Evolutionary conservation across 1,140 invertebrate species (phyloP), one percentile per base, ranked within the genome.

Genomic region (Brachionus paranguensis): DNA sequence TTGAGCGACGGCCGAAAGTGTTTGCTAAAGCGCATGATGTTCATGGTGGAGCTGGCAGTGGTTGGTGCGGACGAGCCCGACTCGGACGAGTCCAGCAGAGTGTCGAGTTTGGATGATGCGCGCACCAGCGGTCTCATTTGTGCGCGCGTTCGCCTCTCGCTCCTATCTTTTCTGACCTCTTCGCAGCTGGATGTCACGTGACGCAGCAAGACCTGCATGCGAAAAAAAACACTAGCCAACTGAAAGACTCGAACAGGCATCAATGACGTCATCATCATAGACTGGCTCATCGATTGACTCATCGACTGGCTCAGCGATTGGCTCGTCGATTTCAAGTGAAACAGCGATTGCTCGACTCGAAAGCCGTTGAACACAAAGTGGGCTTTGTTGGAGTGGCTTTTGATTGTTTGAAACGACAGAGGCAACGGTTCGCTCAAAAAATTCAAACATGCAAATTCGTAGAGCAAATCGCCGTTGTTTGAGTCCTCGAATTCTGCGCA

Each of bases 401-500:
- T 81, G 2, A 81, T 64, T 0, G 29, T 12, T 4, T 68, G 50
- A 81, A 81, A 81, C 0, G 50, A 27, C 2, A 64, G n/a, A 11
- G 78, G 78, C 50, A 81, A 45, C 12, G 78, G 78, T 68, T 81
- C 78, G 12, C 50, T 81, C 5, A 81, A 1, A 47, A 64, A 81
- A 45, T 81, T 81, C 8, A 81, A 37, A 14, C 20, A 20, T 6
- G 78, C 29, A 68, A 81, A 81, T 64, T 81, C 78, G 17, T 81
- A 81, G n/a, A 60, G 24, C 41, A 81, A 43, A 43, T 72, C 68
- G 0, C 72, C 45, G n/a, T 76, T 76, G 33, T 6, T 6, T 1
- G 11, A 93, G 37, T 92, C 91, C 84, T 94, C 93, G 88, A 93
- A 93, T 90, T 93, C 89, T 83, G 93, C 92, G 87, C 94, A 95